These are phyloP conservation scores for Flabesymbios commensalis DNA, from an alignment of 2,888 invertebrate genomes.

Conservation along the genomic window DNA sequence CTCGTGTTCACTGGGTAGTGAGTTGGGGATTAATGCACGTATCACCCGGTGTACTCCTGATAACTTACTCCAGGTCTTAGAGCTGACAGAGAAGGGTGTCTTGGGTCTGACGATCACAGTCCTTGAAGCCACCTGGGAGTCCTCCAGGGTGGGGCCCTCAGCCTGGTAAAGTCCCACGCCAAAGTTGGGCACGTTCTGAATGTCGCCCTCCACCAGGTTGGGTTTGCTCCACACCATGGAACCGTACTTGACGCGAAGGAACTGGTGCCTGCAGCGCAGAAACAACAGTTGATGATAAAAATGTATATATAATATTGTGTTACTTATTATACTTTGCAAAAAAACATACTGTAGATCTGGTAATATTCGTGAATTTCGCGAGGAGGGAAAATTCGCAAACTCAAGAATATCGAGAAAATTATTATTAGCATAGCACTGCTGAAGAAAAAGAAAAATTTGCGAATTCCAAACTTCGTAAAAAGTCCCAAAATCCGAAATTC, in stretches of 20 bases:
- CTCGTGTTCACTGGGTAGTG: no score
- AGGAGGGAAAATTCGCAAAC: no score
- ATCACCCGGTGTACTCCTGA: no score
- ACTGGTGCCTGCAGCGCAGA: conserved; percentile 42
- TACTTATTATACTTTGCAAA: no score
- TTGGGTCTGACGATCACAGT: conserved; percentile 31
- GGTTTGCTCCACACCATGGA: conserved; percentile 47
- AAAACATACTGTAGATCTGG: no score
- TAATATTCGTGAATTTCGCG: no score
- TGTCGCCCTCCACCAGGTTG: conserved; percentile 48
- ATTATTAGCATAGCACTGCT: no score
- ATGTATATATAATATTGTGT: background rate
- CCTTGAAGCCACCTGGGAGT: conserved; percentile 5
- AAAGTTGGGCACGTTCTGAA: conserved; percentile 23
- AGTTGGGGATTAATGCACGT: no score
- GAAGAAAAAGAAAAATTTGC: no score
- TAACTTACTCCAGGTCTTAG: conserved; percentile 34
- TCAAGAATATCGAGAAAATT: no score
- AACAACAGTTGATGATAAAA: background rate
- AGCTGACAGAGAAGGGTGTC: conserved; percentile 34
- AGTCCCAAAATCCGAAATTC: no score
- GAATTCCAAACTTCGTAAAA: no score
- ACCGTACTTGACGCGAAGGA: conserved; percentile 48
- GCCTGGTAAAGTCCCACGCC: conserved; percentile 33
- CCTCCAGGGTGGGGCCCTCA: conserved; percentile 17